Evolutionary conservation across 2,113 vertebrate species (phyloP).

Genomic region (Nanorana parkeri): DNA sequence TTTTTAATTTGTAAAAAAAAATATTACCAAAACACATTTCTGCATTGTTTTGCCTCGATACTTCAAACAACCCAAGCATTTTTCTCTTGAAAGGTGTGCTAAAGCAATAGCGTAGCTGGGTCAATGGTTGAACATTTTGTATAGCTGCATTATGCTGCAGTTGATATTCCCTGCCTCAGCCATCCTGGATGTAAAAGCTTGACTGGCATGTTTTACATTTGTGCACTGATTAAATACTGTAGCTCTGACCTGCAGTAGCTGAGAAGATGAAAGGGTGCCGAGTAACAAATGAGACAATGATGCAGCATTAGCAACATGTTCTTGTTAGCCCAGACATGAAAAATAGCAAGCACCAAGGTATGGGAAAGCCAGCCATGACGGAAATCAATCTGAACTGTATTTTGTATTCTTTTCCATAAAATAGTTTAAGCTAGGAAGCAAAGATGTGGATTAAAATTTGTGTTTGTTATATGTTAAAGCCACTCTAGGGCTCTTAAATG

Average conservation of each 20-base stretch:
- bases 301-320: slow-evolving; percentile 23
- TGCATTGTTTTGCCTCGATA: background rate
- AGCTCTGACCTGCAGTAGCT: slow-evolving; percentile 49
- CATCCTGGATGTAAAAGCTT: slow-evolving; percentile 30
- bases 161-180: slow-evolving; percentile 33
- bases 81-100: slow-evolving; percentile 40
- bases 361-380: slow-evolving; percentile 25
- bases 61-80: slow-evolving; percentile 5
- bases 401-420: background rate
- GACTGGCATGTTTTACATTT: slow-evolving; percentile 50
- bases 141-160: slow-evolving; percentile 11
- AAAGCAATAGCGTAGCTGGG: slow-evolving; percentile 29
- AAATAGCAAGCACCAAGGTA: slow-evolving; percentile 11
- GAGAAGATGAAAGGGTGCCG: slow-evolving; percentile 41
- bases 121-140: slow-evolving; percentile 30
- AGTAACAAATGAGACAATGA: slow-evolving; percentile 44
- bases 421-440: background rate
- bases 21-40: slow-evolving; percentile 4
- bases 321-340: slow-evolving; percentile 41
- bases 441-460: background rate
- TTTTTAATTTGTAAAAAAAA: background rate
- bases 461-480: background rate
- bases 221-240: slow-evolving; percentile 51
- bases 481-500: too few species aligned
- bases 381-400: background rate